Percentiles rank a stretch among this genome's conserved stretches.
Evolutionary conservation across 2,888 invertebrate genomes (phyloP).

Genomic region (Cynaeus angustus): DNA sequence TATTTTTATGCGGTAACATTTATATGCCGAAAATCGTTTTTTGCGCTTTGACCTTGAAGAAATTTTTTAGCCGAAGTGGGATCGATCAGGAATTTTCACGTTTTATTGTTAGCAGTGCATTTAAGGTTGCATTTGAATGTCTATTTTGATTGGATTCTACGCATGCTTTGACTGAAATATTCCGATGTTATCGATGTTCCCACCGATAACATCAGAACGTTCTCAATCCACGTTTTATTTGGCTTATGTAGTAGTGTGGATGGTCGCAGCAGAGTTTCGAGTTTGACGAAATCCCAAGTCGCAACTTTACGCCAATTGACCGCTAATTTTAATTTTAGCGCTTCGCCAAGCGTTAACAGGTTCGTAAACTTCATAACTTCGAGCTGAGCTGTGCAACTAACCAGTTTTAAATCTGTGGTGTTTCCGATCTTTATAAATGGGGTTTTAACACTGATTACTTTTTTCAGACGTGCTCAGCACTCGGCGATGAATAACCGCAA

Average conservation of each 20-base stretch:
- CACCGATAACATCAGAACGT: too few species aligned
- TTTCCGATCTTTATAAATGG: constrained; percentile 29
- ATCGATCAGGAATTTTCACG: too few species aligned
- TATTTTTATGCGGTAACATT: too few species aligned
- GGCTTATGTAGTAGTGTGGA: constrained; percentile 67
- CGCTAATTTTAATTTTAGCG: constrained; percentile 74
- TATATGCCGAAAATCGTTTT: too few species aligned
- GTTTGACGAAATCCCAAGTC: constrained; percentile 75
- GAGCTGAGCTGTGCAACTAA: constrained; percentile 20
- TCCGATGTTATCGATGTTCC: too few species aligned
- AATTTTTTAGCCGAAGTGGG: too few species aligned
- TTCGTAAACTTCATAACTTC: constrained; percentile 61
- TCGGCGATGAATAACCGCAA: constrained; percentile 60
- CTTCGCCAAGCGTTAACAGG: constrained; percentile 71
- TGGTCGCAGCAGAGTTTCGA: constrained; percentile 74
- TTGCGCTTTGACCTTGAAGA: too few species aligned
- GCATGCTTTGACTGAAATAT: neutral
- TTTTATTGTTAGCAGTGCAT: too few species aligned
- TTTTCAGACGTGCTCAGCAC: constrained; percentile 66
- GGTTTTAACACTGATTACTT: constrained; percentile 46
- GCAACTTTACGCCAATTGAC: constrained; percentile 74
- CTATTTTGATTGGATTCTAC: too few species aligned
- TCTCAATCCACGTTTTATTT: constrained; percentile 29
- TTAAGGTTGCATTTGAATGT: too few species aligned
- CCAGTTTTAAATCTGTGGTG: constrained; percentile 35